These are phyloP conservation scores for Apotomis turbidana DNA, from an alignment of 2,888 invertebrate species.

Conservation along the genomic window DNA sequence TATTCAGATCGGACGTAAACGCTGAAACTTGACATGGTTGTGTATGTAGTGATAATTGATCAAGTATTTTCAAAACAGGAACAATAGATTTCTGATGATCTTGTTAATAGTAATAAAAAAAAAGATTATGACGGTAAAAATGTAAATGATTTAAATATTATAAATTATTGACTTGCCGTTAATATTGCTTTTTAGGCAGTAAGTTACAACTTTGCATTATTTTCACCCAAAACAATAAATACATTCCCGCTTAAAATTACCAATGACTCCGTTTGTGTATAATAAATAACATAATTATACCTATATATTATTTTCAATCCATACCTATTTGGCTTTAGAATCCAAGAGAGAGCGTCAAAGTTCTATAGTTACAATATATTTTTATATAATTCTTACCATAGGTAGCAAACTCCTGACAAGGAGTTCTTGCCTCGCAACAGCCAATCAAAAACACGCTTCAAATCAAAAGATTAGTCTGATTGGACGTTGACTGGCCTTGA, in stretches of 20 bases:
- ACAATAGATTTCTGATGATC: too few relatives aligned
- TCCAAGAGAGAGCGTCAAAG: constrained; percentile 52
- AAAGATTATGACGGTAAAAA: neutral
- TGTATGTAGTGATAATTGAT: too few relatives aligned
- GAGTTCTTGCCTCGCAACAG: constrained; percentile 14
- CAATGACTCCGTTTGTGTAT: constrained; percentile 46
- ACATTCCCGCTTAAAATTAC: constrained; percentile 41
- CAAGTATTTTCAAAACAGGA: too few relatives aligned
- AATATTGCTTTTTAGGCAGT: constrained; percentile 30
- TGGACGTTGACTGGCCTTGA: constrained; percentile 39
- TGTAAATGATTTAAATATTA: neutral
- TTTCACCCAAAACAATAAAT: constrained; percentile 10
- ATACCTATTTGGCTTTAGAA: constrained; percentile 51
- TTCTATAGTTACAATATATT: constrained; percentile 44
- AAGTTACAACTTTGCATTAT: constrained; percentile 8
- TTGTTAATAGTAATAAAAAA: neutral
- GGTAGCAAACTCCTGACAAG: constrained; percentile 45
- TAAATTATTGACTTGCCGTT: constrained; percentile 14
- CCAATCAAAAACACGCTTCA: neutral
- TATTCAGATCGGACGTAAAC: too few relatives aligned
- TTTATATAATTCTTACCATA: constrained; percentile 42
- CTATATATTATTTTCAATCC: constrained; percentile 44
- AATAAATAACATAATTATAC: constrained; percentile 43
- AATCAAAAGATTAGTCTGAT: constrained; percentile 17
- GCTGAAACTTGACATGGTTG: too few relatives aligned